A percentile compares a stretch with the other conserved stretches of the same genome.
These are phyloP conservation scores for Drosophila multiciliata DNA, from an alignment of 2,888 invertebrate genomes.

Conservation along the genomic window DNA sequence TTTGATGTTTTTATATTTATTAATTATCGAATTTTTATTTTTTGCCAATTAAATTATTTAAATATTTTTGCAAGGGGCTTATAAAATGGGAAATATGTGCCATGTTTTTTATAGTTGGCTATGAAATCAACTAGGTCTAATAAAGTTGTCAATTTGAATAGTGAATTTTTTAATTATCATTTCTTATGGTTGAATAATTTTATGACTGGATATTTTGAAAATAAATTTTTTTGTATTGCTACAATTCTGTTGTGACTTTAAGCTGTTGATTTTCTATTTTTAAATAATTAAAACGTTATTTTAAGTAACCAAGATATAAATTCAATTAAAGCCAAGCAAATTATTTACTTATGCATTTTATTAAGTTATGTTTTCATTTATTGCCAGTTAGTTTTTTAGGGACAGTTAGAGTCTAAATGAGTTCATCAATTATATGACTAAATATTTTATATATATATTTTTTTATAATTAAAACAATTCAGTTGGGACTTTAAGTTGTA, in stretches of 20 bases:
- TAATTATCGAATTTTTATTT: slow-evolving; percentile 39
- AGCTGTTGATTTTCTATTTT: not conserved
- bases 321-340: slow-evolving; percentile 1
- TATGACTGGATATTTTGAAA: not conserved
- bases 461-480: not conserved
- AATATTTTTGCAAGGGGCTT: slow-evolving; percentile 1
- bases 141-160: not conserved
- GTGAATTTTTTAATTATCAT: not conserved
- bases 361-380: too few species aligned
- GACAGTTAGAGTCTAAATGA: slow-evolving; percentile 25
- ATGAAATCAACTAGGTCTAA: not conserved
- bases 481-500: not conserved
- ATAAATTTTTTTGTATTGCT: too few species aligned
- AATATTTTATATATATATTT: not conserved
- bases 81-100: not conserved
- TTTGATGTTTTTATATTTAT: not conserved
- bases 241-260: not conserved
- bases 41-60: not conserved
- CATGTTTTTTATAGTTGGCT: not conserved
- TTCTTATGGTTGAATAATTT: not conserved
- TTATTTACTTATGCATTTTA: too few species aligned
- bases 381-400: too few species aligned
- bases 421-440: too few species aligned
- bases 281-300: not conserved
- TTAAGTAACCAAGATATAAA: not conserved